Evolutionary conservation across 2,113 vertebrate species (phyloP).

Genomic region (Ameiurus melas): DNA sequence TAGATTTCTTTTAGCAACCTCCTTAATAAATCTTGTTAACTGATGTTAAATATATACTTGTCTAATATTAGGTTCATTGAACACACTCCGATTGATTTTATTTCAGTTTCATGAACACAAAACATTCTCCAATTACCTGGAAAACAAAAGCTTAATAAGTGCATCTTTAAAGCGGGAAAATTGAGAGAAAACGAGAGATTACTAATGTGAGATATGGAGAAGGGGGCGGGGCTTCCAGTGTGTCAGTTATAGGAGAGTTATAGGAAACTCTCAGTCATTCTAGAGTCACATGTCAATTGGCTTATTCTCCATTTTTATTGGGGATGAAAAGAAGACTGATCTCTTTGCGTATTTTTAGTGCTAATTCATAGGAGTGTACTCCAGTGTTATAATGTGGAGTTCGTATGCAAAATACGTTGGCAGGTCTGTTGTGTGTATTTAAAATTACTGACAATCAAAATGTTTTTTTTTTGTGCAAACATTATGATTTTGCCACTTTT

Average conservation of each 20-base stretch:
- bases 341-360: not conserved
- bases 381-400: not conserved
- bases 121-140: no score
- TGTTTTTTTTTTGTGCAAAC: not conserved
- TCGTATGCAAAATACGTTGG: not conserved
- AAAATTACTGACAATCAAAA: not conserved
- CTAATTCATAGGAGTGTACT: not conserved
- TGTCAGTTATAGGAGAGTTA: not conserved
- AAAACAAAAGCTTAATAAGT: no score
- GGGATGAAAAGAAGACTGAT: not conserved
- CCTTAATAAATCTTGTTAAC: no score
- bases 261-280: not conserved
- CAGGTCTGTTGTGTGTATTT: not conserved
- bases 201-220: not conserved
- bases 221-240: not conserved
- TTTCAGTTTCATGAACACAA: no score
- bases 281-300: not conserved
- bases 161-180: no score
- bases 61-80: no score
- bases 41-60: no score
- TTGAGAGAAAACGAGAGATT: no score
- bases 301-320: not conserved
- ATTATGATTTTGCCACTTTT: not conserved
- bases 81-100: no score
- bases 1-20: no score